Evolutionary conservation across 1,140 invertebrate genomes (phyloP), one percentile per base, ranked within the genome.

Genomic region (Eupristina koningsbergeri): DNA sequence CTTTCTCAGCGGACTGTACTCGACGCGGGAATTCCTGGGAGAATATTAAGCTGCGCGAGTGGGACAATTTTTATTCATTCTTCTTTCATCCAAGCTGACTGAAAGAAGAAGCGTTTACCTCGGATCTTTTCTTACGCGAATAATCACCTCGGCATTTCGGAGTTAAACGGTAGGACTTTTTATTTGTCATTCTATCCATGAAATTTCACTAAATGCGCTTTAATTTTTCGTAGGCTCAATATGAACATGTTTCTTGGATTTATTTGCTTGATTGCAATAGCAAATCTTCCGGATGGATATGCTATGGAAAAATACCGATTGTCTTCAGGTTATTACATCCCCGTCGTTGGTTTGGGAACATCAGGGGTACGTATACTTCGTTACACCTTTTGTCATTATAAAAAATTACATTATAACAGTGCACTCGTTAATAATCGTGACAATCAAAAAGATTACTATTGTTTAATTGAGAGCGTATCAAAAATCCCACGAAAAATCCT

Each of bases 271-370:
- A 2, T 75, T 17, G 2, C 53, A 3, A 2, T 58, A 22, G 61
- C 71, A 3, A 13, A 3, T 26, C 36, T 84, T 26, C 36, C 58
- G 22, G 29, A 64, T 0, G 75, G 75, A n/a, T 26, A 50, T 6
- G 77, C 78, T 31, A 15, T 76, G 15, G 78, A 80, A 1, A 84
- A 36, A 34, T 17, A 19, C 5, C 31, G 36, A 9, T 71, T 93
- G 73, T 89, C 87, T 34, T 92, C 92, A 11, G 91, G 91, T 50
- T 86, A 90, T 80, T 86, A 95, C 84, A 97, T 97, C 94, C 96
- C 96, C 0, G 93, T 93, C 84, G 89, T 97, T 64, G 96, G 96
- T 47, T 93, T 96, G 86, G 96, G 96, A 80, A 96, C 96, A 80
- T 97, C 96, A 95, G 95, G 96, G 93, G 95, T 96, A 90, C 93